Evolutionary conservation across 2,113 vertebrate genomes (phyloP).

Genomic region (Zingel zingel): DNA sequence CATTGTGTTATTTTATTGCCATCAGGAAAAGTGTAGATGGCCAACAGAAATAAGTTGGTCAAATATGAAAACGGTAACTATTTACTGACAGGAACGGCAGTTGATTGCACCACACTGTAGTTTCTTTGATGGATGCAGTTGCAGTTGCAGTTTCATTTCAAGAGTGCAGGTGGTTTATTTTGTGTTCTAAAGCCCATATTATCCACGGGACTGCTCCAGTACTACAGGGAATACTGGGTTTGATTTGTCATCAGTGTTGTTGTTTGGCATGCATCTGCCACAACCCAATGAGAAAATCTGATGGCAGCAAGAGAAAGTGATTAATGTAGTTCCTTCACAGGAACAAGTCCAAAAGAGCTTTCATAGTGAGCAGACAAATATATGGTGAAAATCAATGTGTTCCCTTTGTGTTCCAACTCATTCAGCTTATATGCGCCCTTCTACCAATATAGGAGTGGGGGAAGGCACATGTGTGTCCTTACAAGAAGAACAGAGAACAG

Average conservation of each 20-base stretch:
- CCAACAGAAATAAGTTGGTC: not conserved
- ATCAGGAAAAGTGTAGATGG: not conserved
- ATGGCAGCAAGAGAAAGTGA: slow-evolving; percentile 11
- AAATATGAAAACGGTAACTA: not conserved
- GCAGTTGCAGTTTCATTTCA: slow-evolving; percentile 39
- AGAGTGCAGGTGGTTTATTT: slow-evolving; percentile 34
- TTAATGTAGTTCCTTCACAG: slow-evolving; percentile 26
- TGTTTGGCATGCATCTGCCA: slow-evolving; percentile 29
- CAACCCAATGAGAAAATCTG: slow-evolving; percentile 14
- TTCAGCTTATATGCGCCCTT: not conserved
- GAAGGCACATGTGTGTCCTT: not conserved
- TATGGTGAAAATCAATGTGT: slow-evolving; percentile 2
- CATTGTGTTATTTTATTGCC: not conserved
- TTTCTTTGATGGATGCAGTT: not conserved
- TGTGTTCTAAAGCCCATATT: slow-evolving; percentile 23
- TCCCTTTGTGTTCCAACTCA: not conserved
- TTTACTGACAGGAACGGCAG: not conserved
- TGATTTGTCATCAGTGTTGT: slow-evolving; percentile 34
- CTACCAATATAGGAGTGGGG: not conserved
- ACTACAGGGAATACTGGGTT: slow-evolving; percentile 11
- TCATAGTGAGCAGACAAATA: slow-evolving; percentile 10
- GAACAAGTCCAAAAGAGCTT: not conserved
- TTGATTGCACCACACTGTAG: not conserved
- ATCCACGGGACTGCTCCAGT: slow-evolving; percentile 13
- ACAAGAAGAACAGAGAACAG: not conserved